A percentile compares a stretch with the other conserved stretches of the same genome.
These are phyloP conservation scores for Actias luna DNA, from an alignment of 2,888 invertebrate genomes.

Conservation along the genomic window DNA sequence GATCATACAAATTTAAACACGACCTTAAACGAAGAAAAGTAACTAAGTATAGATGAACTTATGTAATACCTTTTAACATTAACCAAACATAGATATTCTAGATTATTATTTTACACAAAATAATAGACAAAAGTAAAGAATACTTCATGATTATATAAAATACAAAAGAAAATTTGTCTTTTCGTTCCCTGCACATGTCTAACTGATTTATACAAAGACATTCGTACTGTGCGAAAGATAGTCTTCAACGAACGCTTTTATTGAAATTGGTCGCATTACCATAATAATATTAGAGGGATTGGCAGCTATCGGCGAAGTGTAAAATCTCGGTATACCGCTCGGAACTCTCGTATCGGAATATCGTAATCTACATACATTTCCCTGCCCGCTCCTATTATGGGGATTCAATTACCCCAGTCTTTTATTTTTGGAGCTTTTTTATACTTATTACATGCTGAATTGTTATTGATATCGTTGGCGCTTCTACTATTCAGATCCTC, in stretches of 20 bases:
- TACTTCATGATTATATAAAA: neutral
- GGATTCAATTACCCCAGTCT: constrained; percentile 68
- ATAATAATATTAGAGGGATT: constrained; percentile 80
- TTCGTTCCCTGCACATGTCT: constrained; percentile 59
- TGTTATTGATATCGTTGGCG: constrained; percentile 46
- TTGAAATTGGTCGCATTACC: constrained; percentile 79
- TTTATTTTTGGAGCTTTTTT: constrained; percentile 58
- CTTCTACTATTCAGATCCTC: constrained; percentile 40
- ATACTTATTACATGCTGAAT: constrained; percentile 49
- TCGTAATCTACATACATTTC: constrained; percentile 64
- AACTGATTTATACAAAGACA: constrained; percentile 56
- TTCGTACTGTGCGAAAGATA: constrained; percentile 53
- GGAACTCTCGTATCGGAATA: constrained; percentile 57
- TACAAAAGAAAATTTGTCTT: constrained; percentile 5
- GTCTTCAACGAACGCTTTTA: constrained; percentile 72
- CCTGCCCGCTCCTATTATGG: constrained; percentile 48
- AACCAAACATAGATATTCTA: too few species aligned
- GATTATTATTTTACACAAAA: too few species aligned
- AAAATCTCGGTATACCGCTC: constrained; percentile 69
- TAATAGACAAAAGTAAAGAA: neutral
- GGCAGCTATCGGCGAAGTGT: constrained; percentile 74
- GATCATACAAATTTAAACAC: too few species aligned
- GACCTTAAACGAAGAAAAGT: too few species aligned
- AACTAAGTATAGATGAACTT: too few species aligned
- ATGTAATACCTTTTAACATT: too few species aligned